Percentiles rank a stretch among this genome's conserved stretches.
phyloP scores from a whole-genome alignment of 2,797 vertebrate species.

The Artibeus jamaicensis region DNA sequence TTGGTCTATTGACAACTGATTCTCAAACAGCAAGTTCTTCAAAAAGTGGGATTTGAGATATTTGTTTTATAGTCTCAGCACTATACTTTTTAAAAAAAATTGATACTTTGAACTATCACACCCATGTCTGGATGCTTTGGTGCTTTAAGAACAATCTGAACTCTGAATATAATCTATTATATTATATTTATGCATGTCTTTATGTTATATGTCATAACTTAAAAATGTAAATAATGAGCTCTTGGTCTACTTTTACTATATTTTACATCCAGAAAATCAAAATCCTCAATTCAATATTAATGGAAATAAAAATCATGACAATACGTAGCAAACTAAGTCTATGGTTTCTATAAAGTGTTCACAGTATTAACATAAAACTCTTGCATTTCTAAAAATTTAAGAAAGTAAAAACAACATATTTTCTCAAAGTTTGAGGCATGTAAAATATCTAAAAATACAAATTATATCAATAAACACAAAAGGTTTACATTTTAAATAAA shows the following conservation, averaged over 20 bases:
- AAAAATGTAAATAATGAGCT: background rate
- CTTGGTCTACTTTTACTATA: background rate
- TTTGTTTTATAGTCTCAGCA: background rate
- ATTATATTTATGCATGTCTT: background rate
- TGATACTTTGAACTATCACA: background rate
- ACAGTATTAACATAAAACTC: background rate
- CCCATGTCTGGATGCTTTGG: background rate
- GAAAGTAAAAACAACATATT: background rate
- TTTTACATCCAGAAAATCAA: background rate
- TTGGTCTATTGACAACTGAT: slow-evolving; percentile 31
- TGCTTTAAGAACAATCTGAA: background rate
- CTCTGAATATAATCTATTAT: background rate
- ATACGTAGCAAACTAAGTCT: background rate
- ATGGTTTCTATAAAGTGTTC: background rate
- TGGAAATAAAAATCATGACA: background rate
- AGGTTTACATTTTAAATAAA: background rate
- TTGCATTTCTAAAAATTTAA: background rate
- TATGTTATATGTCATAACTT: background rate
- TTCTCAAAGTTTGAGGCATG: background rate
- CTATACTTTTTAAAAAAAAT: background rate
- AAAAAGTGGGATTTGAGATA: background rate
- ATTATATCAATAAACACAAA: background rate
- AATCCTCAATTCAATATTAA: background rate
- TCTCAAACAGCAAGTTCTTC: background rate
- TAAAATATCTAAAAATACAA: background rate